phyloP scores from a whole-genome alignment of 2,888 invertebrate genomes.

The Pecten maximus region DNA sequence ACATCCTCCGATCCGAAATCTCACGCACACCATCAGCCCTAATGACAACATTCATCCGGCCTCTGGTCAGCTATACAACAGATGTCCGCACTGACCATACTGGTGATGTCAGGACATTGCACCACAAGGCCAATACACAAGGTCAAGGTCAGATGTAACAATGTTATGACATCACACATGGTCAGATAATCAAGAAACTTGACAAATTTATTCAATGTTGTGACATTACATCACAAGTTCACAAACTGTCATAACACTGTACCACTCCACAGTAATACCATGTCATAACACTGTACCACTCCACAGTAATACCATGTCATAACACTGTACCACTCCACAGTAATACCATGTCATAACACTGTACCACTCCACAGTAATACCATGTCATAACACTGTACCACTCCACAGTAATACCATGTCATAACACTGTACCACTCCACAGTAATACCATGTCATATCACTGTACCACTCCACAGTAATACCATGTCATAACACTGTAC shows the following conservation, averaged over 20 bases:
- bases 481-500: too few relatives aligned
- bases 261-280: not conserved
- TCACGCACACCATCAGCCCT: constrained; percentile 13
- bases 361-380: too few relatives aligned
- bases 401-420: too few relatives aligned
- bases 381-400: too few relatives aligned
- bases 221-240: not conserved
- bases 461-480: too few relatives aligned
- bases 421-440: too few relatives aligned
- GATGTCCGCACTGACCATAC: not conserved
- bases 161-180: not conserved
- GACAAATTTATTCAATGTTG: not conserved
- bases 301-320: too few relatives aligned
- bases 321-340: too few relatives aligned
- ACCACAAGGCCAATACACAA: not conserved
- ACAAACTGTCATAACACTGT: too few relatives aligned
- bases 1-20: constrained; percentile 18
- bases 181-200: not conserved
- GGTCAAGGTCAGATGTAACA: not conserved
- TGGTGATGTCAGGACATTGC: not conserved
- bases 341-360: too few relatives aligned
- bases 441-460: too few relatives aligned
- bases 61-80: not conserved
- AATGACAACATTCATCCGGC: not conserved
- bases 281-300: not conserved